Evolutionary conservation across 2,888 invertebrate species (phyloP).

Genomic region (Leucoma salicis): DNA sequence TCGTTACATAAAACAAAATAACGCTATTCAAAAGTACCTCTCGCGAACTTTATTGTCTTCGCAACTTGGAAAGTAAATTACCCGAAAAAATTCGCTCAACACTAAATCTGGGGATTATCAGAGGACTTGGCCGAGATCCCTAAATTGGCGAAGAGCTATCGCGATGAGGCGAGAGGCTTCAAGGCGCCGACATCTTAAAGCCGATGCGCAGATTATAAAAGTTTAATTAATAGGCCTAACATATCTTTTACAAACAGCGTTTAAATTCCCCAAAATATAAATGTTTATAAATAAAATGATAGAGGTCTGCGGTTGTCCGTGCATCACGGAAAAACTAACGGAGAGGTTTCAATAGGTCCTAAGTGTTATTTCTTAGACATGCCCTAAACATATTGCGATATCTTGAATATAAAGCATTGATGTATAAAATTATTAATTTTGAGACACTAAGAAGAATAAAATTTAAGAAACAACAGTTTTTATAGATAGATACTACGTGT

Average conservation of each 20-base stretch:
- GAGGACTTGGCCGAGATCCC: constrained; percentile 64
- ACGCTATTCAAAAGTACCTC: constrained; percentile 60
- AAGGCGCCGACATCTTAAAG: constrained; percentile 64
- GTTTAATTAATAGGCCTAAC: constrained; percentile 64
- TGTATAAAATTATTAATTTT: too few relatives aligned
- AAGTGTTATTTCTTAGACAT: too few relatives aligned
- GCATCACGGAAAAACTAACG: too few relatives aligned
- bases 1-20: constrained; percentile 64
- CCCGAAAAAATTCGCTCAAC: constrained; percentile 77
- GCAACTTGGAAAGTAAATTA: constrained; percentile 77
- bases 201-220: constrained; percentile 64
- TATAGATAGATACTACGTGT: too few relatives aligned
- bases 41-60: constrained; percentile 75
- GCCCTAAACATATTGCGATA: too few relatives aligned
- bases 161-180: constrained; percentile 62
- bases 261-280: background rate
- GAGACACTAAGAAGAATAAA: too few relatives aligned
- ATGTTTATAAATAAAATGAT: too few relatives aligned
- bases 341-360: too few relatives aligned
- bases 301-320: too few relatives aligned
- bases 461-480: too few relatives aligned
- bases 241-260: background rate
- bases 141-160: constrained; percentile 74
- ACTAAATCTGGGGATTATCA: constrained; percentile 77
- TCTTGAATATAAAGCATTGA: too few relatives aligned